Base-by-base conservation (phyloP, 1,140 invertebrate genomes). In the Aphaenogaster ashmeadi region DNA sequence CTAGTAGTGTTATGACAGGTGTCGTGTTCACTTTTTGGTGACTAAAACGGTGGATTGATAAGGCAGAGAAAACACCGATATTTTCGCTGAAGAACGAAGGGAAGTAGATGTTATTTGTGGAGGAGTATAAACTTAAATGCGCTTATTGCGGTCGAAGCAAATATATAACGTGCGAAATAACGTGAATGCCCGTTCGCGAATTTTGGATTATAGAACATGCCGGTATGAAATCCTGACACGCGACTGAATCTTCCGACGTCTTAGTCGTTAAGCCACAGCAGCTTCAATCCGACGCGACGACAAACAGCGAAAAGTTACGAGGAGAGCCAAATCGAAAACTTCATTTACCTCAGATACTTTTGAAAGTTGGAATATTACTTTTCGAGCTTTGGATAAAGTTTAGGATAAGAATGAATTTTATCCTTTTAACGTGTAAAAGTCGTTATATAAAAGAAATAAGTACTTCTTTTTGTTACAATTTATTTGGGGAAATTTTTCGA, bases 361-460 rank as follows among this genome's bases (percentile, higher is more conserved):
- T 13, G 2, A 36, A 79, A 79, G 58, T 64, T 78, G 41, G 52
- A 58, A 38, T 56, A 75, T 75, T 69, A 69, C 41, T 75, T 75
- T 58, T 75, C 11, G 13, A 75, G 66, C 66, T 56, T 58, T 58
- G 38, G n/a, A 41, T 58, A 69, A 69, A 50, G 21, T 58, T 58
- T 44, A 41, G 13, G n/a, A 41, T 74, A 56, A 54, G 71, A 74
- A 0, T 56, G 7, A 75, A 58, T 75, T 58, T 75, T 58, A 75
- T 58, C n/a, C 36, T n/a, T 41, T 58, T 9, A 27, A 56, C 2
- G 6, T 3, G 3, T 27, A 9, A 7, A 41, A 58, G 15, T 7
- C 5, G 1, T 13, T 58, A 44, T 44, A 41, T 74, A 38, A 56
- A 38, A 38, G 71, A 74, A 56, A 74, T 56, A 52, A 11, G 3